Conservation (phyloP, 1,140 invertebrate genomes). For the Macrobrachium rosenbergii region DNA sequence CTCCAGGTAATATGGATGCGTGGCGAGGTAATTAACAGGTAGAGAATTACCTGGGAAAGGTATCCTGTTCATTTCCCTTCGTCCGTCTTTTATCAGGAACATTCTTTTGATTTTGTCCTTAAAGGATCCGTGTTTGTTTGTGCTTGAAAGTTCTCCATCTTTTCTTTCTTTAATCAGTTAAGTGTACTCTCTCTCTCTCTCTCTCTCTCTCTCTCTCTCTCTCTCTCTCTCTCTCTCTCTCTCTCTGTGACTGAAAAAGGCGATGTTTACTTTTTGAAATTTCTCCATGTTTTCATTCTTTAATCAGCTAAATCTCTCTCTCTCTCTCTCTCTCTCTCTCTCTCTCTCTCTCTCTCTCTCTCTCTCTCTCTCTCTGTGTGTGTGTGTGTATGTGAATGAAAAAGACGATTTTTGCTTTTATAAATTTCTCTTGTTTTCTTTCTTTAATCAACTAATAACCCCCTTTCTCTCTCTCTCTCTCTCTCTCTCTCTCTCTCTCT, state of each 20-base stretch:
- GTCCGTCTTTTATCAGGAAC: not conserved
- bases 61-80: not conserved
- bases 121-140: too few relatives aligned
- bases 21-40: too few relatives aligned
- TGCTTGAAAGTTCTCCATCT: not conserved
- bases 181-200: slow-evolving; percentile 3
- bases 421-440: not conserved
- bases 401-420: too few relatives aligned
- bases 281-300: not conserved
- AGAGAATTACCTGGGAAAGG: too few relatives aligned
- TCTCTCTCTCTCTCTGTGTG: not conserved
- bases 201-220: slow-evolving; percentile 9
- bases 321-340: too few relatives aligned
- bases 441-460: not conserved
- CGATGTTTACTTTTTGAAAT: too few relatives aligned
- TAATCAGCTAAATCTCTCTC: not conserved
- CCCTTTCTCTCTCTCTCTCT: not conserved
- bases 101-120: not conserved
- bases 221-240: slow-evolving; percentile 22
- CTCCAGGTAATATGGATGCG: too few relatives aligned
- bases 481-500: not conserved
- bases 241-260: not conserved
- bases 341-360: not conserved
- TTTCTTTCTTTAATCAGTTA: not conserved
- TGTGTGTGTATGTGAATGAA: too few relatives aligned